Conservation (phyloP, 1,140 invertebrate genomes). For the Littorina saxatilis region DNA sequence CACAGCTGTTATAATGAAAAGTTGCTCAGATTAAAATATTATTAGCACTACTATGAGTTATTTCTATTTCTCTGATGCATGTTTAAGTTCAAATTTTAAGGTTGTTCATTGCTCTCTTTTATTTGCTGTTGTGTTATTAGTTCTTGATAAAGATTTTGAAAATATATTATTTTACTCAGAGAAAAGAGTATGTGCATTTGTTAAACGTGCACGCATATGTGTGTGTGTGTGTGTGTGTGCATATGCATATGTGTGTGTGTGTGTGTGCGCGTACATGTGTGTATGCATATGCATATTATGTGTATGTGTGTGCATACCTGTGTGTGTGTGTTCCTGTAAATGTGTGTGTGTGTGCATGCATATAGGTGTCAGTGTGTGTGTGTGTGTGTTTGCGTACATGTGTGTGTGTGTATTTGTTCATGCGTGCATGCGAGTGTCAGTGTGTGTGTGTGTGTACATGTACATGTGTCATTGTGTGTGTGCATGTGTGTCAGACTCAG, state of each 20-base stretch:
- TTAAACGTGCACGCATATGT: not conserved
- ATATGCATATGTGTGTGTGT: not conserved
- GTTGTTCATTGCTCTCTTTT: too few species aligned
- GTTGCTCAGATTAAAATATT: too few species aligned
- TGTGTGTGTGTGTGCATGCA: not conserved
- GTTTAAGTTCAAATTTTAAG: too few species aligned
- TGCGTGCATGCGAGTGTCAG: too few species aligned
- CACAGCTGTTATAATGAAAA: too few species aligned
- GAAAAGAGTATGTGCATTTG: not conserved
- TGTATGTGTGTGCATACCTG: not conserved
- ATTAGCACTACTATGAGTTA: too few species aligned
- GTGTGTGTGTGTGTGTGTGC: slow-evolving; percentile 17
- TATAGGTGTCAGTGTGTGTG: not conserved
- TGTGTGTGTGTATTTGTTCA: slow-evolving; percentile 4
- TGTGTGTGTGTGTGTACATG: not conserved
- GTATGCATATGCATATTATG: not conserved
- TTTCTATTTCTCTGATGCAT: too few species aligned
- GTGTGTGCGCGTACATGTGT: not conserved
- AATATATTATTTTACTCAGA: not conserved
- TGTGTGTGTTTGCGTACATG: not conserved
- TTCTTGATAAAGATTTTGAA: too few species aligned
- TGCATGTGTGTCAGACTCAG: too few species aligned
- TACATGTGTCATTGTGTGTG: not conserved
- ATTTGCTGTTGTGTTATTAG: too few species aligned
- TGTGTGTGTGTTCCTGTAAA: not conserved